Conservation (phyloP, 2,797 vertebrate genomes). For the Eptatretus atami region DNA sequence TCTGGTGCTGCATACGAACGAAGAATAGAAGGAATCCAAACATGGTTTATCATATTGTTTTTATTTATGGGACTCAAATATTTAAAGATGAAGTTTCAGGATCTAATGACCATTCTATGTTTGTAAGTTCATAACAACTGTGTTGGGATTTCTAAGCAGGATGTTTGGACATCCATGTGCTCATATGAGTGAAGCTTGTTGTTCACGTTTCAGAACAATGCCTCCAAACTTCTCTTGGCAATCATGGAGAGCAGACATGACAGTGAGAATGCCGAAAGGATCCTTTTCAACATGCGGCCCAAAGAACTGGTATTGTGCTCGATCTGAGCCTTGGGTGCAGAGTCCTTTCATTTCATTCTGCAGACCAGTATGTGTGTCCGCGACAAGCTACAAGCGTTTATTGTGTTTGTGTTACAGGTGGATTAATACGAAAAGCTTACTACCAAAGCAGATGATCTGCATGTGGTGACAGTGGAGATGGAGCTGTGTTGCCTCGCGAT, state of each 20-base stretch:
- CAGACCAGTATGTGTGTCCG: neutral
- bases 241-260: slow-evolving; percentile 93
- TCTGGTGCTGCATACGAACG: no score
- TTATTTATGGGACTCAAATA: no score
- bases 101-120: neutral
- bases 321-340: no score
- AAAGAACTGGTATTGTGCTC: slow-evolving; percentile 34
- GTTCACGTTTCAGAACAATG: slow-evolving; percentile 36
- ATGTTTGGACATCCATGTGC: neutral
- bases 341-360: neutral
- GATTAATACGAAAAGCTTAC: slow-evolving; percentile 75
- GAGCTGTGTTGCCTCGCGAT: slow-evolving; percentile 41
- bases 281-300: slow-evolving; percentile 74
- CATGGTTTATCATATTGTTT: no score
- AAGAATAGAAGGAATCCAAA: no score
- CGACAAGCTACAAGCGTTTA: neutral
- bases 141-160: slow-evolving; percentile 6
- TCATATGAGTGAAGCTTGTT: neutral
- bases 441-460: slow-evolving; percentile 53
- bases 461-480: slow-evolving; percentile 18
- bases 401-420: slow-evolving; percentile 19
- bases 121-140: slow-evolving; percentile 2
- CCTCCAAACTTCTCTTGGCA: slow-evolving; percentile 65
- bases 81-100: no score
- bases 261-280: slow-evolving; percentile 66